Evolutionary conservation across 1,140 invertebrate species (phyloP), one percentile per base, ranked within the genome.

Genomic region (Apis cerana): DNA sequence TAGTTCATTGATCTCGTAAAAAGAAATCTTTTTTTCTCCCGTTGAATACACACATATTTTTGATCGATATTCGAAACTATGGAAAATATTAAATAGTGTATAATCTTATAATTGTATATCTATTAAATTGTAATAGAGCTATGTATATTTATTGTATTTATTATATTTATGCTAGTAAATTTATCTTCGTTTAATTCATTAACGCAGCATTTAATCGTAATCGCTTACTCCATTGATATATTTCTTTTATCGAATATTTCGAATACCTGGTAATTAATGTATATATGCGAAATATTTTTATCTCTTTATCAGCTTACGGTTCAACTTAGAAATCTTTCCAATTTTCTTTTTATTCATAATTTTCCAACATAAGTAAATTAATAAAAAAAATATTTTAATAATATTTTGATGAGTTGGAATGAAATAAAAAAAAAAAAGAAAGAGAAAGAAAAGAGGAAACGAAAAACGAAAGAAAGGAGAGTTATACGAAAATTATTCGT

Each of bases 151-250:
- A 75, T 43, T 75, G 56, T n/a, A 70, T 23, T 21, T 23, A 75
- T 23, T 9, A 43, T 2, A 12, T 43, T 43, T 43, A 17, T 21
- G 12, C 67, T 54, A 54, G 27, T 15, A 10, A 27, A 27, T 65
- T 21, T 74, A 43, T 56, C 80, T 59, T 81, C 43, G 54, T 75
- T 75, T 67, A 48, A 80, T 21, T 81, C 2, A 67, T 27, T 33
- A 21, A 23, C 33, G 19, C 19, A 81, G 10, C 43, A 59, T 3
- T 43, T 21, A 27, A 59, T 33, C 33, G 54, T 15, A 54, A 10
- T 50, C 33, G 33, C 33, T 43, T 43, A 43, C 5, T 43, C 5
- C 33, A 43, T 43, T 43, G 33, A 7, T 43, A 43, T 43, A 43
- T 43, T 43, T 43, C 33, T 33, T 43, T 7, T 43, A 43, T 43